Evolutionary conservation across 2,888 invertebrate species (phyloP).

Genomic region (Sarcophaga carnaria): DNA sequence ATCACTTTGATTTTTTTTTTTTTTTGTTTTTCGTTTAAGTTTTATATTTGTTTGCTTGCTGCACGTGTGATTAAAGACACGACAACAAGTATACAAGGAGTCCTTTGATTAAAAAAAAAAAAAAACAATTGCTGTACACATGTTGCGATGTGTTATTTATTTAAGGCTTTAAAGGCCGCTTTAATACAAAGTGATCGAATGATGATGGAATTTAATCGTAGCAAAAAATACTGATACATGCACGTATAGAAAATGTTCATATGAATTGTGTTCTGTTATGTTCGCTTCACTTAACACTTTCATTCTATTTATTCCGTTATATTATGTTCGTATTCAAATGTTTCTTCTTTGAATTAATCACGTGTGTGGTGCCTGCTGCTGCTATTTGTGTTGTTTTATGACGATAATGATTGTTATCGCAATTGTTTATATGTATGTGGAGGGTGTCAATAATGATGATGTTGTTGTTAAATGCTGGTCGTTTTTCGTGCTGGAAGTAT

Average conservation of each 20-base stretch:
- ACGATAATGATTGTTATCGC: constrained; percentile 17
- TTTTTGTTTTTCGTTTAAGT: too few species aligned
- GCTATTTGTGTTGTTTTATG: neutral
- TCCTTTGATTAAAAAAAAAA: too few species aligned
- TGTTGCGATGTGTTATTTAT: too few species aligned
- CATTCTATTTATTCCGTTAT: constrained; percentile 39
- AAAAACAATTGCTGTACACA: too few species aligned
- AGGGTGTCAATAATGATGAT: constrained; percentile 44
- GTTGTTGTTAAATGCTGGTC: constrained; percentile 5
- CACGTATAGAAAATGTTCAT: constrained; percentile 45
- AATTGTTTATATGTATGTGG: neutral
- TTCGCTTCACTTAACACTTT: constrained; percentile 16
- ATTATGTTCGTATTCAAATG: neutral
- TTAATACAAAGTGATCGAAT: too few species aligned
- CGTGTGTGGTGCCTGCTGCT: constrained; percentile 29
- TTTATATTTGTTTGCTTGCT: constrained; percentile 6
- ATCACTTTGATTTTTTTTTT: neutral
- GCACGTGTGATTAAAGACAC: constrained; percentile 44
- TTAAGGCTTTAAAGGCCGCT: too few species aligned
- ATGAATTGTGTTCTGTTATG: constrained; percentile 36
- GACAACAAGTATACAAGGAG: too few species aligned
- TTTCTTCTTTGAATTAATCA: constrained; percentile 57
- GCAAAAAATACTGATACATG: too few species aligned
- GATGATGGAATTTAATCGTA: too few species aligned
- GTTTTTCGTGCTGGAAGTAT: constrained; percentile 39